These are phyloP conservation scores for Epicampocera succincta DNA, from an alignment of 2,888 invertebrate species.

Conservation along the genomic window DNA sequence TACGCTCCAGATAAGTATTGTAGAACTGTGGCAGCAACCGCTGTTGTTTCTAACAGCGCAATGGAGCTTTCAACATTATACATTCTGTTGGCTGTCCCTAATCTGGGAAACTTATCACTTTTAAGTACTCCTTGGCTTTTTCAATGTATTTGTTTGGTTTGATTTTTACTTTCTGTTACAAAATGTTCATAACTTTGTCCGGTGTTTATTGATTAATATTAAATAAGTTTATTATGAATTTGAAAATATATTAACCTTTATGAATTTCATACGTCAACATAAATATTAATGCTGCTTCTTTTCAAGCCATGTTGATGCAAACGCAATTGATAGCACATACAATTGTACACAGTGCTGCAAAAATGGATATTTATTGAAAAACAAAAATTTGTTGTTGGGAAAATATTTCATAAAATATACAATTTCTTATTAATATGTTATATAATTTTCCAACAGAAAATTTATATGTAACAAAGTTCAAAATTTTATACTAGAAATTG, in stretches of 20 bases:
- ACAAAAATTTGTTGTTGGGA: no score
- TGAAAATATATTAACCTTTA: slow-evolving; percentile 30
- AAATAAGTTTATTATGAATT: slow-evolving; percentile 23
- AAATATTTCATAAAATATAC: no score
- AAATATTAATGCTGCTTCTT: slow-evolving; percentile 46
- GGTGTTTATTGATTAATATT: slow-evolving; percentile 4
- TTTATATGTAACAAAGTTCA: no score
- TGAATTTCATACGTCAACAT: slow-evolving; percentile 55
- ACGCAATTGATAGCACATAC: slow-evolving; percentile 17
- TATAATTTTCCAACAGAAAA: no score
- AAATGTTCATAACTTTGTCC: slow-evolving; percentile 27
- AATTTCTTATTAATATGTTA: no score
- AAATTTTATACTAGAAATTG: no score
- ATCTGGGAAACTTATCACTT: no score
- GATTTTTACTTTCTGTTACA: neutral
- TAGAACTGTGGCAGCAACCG: slow-evolving; percentile 89
- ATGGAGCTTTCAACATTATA: slow-evolving; percentile 71
- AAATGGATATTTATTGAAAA: no score
- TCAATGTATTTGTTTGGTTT: neutral
- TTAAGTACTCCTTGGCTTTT: neutral
- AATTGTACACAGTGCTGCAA: no score
- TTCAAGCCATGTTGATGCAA: neutral
- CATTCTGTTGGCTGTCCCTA: slow-evolving; percentile 46
- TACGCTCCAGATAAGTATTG: slow-evolving; percentile 94
- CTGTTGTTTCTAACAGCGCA: slow-evolving; percentile 82